Conservation (phyloP, 2,113 vertebrate species). For the Menidia beryllina region DNA sequence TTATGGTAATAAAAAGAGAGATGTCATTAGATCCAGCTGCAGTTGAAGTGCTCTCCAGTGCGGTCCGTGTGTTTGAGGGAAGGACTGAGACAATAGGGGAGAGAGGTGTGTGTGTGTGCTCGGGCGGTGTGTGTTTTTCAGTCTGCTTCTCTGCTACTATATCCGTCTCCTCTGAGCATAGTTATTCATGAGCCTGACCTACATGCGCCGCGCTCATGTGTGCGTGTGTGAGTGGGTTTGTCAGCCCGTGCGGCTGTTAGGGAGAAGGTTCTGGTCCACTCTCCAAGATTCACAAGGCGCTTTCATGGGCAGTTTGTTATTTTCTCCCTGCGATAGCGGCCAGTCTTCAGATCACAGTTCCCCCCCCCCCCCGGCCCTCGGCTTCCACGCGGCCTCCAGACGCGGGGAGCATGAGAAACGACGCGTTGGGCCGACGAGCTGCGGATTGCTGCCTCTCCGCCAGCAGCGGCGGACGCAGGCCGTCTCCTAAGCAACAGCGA, state of each 20-base stretch:
- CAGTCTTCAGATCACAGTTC: conserved; percentile 25
- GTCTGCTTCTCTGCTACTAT: conserved; percentile 47
- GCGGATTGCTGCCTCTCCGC: conserved; percentile 21
- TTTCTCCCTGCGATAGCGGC: conserved; percentile 30
- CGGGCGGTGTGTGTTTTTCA: conserved; percentile 45
- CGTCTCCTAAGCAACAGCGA: conserved; percentile 56
- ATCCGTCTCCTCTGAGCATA: conserved; percentile 54
- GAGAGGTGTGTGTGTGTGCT: conserved; percentile 10
- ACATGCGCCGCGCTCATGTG: conserved; percentile 59
- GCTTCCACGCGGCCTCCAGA: not conserved
- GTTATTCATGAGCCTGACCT: conserved; percentile 77
- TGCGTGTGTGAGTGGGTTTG: conserved; percentile 34
- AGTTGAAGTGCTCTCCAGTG: conserved; percentile 63
- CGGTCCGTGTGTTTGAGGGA: conserved; percentile 27
- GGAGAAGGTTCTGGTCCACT: conserved; percentile 67
- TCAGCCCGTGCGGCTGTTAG: conserved; percentile 34
- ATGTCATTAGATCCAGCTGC: conserved; percentile 73
- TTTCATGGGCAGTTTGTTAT: conserved; percentile 68
- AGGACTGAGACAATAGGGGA: conserved; percentile 13
- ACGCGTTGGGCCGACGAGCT: conserved; percentile 2
- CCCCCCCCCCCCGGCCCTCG: conserved; percentile 1
- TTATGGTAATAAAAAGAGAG: conserved; percentile 75
- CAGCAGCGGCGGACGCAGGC: conserved; percentile 17
- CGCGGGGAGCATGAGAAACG: conserved; percentile 4
- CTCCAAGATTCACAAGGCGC: conserved; percentile 61